Evolutionary conservation across 92 coral and sea anemone species (phyloP), one percentile per base, ranked within the genome.

Genomic region (Pocillopora grandis): DNA sequence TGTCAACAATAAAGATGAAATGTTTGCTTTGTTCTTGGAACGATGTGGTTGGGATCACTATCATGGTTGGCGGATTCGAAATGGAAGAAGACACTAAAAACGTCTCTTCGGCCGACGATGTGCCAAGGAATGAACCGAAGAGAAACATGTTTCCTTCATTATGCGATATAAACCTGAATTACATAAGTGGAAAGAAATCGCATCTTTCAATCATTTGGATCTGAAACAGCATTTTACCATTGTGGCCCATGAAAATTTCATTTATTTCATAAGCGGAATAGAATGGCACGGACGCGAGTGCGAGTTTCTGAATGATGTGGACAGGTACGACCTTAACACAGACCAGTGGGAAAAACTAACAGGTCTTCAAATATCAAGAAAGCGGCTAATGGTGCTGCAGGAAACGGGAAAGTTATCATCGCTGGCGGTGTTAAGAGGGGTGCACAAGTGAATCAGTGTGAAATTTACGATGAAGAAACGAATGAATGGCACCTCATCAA

Each of bases 191-290:
- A 11, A n/a, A 21, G 78, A 74, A 15, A 23, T 74, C 5, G 15
- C 78, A 21, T 74, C 78, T 33, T 74, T 74, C 49, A 62, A 74
- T 56, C 58, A 42, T n/a, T 57, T 61, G 78, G 12, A 52, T 74
- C 4, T 36, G 78, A 56, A 65, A 74, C 56, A 62, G 78, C 3
- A 74, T 74, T 9, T 74, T 61, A 21, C 14, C 58, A 33, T 27
- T 27, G 78, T 74, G 21, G 12, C 63, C 18, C n/a, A 18, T 8
- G 78, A 57, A n/a, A 55, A 55, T 18, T 55, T 74, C 11, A 20
- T 74, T 74, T 74, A 74, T 74, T 74, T 74, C 15, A 74, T 74
- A 1, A 62, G 78, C 62, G 65, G 78, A 14, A 62, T 61, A 1
- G 78, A 20, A 2, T 52, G 56, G 62, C 23, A 52, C 36, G 62